phyloP scores from a whole-genome alignment of 1,140 invertebrate species.

The Eciton burchellii region DNA sequence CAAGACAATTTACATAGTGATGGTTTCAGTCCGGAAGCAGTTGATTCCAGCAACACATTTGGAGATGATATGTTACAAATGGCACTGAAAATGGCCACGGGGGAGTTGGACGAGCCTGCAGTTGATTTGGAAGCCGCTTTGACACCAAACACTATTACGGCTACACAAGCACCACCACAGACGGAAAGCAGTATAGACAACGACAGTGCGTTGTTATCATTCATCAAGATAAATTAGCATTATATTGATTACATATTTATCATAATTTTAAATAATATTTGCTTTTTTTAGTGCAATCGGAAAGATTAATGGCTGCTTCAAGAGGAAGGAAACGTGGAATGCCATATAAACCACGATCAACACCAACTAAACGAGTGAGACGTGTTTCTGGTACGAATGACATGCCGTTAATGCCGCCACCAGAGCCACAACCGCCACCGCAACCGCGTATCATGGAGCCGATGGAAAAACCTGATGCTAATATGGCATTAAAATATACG shows the following conservation, averaged over 20 bases:
- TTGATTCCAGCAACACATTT: constrained; percentile 89
- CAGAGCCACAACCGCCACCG: constrained; percentile 85
- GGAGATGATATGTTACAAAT: constrained; percentile 95
- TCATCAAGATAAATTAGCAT: background rate
- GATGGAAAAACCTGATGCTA: constrained; percentile 92
- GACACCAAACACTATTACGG: constrained; percentile 91
- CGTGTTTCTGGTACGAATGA: constrained; percentile 76
- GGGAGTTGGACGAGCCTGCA: constrained; percentile 91
- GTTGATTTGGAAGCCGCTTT: constrained; percentile 91
- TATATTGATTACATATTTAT: background rate
- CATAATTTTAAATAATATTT: background rate
- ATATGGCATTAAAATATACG: constrained; percentile 93
- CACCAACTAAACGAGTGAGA: constrained; percentile 79
- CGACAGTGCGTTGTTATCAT: constrained; percentile 72
- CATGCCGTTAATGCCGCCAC: constrained; percentile 82
- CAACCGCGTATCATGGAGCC: constrained; percentile 87
- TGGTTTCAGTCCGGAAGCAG: constrained; percentile 87
- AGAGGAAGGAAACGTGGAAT: constrained; percentile 81
- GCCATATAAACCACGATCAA: constrained; percentile 76
- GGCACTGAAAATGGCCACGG: constrained; percentile 94
- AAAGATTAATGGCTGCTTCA: constrained; percentile 69
- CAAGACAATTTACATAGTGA: constrained; percentile 70
- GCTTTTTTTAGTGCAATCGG: constrained; percentile 71
- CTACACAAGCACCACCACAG: constrained; percentile 86
- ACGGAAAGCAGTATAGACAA: constrained; percentile 75